Evolutionary conservation across 2,888 invertebrate species (phyloP), one percentile per base, ranked within the genome.

Genomic region (Brachylomia viminalis): DNA sequence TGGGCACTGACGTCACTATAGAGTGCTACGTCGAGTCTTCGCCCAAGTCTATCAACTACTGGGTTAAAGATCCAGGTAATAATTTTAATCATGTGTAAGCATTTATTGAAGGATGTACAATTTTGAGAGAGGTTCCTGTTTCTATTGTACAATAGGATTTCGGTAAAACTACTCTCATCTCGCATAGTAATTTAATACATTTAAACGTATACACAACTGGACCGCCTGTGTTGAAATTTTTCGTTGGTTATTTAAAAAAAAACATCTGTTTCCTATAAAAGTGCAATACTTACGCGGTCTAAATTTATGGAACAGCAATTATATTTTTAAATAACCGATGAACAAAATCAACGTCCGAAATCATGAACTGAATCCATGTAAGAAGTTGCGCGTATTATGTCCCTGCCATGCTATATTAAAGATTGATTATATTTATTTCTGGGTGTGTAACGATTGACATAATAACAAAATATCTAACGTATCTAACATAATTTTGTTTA

Each of bases 21-120:
- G 98, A 98, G 95, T 99, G 99, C 97, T 98, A 98, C 96, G 98
- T 98, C 85, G 98, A 98, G 95, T 98, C 98, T 80, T 98, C 98
- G 86, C 98, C 98, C 70, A 98, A 98, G 96, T 98, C 98, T 91
- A 98, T 98, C 96, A 98, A 98, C 97, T 98, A 98, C 95, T 98
- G 98, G 98, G 97, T 98, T 90, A 97, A 98, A 95, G 98, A 98
- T 93, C 95, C 97, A 97, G 98, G 97, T 96, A 97, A 97, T 59
- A 58, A 58, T 68, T 27, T 17, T 2, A 17, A 15, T 17, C 10
- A 42, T 47, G 8, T 13, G 30, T n/a, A 5, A n/a, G 0, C 6
- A 17, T 47, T 47, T 23, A 59, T 8, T 66, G 33, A 7, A 42
- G 3, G n/a, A 10, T 30, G 13, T 49, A 0, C 7, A 30, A 61